phyloP scores from a whole-genome alignment of 1,140 invertebrate genomes.

The Drosophila mayri region DNA sequence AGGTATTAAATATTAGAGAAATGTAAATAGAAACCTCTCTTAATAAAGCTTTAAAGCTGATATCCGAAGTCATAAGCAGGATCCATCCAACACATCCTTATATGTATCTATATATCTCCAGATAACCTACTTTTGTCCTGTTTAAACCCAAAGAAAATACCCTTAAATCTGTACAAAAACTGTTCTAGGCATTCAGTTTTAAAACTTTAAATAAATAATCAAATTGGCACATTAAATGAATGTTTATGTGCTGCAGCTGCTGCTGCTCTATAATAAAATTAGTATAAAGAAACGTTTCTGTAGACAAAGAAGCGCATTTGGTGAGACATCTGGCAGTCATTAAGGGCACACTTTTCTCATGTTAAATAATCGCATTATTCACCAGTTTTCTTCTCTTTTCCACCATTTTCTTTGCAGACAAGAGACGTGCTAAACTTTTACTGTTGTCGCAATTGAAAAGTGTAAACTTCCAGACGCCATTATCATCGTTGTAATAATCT shows the following conservation, averaged over 20 bases:
- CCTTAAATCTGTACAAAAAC: background rate
- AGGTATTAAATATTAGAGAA: background rate
- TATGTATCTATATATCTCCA: no score
- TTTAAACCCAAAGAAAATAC: no score
- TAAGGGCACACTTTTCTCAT: constrained; percentile 32
- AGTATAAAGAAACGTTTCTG: background rate
- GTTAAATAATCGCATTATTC: constrained; percentile 49
- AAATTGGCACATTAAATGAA: background rate
- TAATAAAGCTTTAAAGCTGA: no score
- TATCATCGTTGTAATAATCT: constrained; percentile 40
- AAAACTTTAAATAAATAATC: background rate
- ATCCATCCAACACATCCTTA: no score
- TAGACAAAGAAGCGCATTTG: constrained; percentile 1
- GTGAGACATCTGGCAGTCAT: constrained; percentile 40
- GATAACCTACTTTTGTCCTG: background rate
- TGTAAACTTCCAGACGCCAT: constrained; percentile 48
- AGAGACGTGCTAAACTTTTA: constrained; percentile 48
- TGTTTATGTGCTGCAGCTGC: background rate
- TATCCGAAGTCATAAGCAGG: no score
- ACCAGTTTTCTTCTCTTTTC: constrained; percentile 3
- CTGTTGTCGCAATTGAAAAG: constrained; percentile 42
- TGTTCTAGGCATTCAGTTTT: background rate
- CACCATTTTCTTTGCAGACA: constrained; percentile 56
- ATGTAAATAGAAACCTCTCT: no score
- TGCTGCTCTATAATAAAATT: background rate